Base-by-base conservation (phyloP, 2,797 vertebrate genomes). In the Xyrichtys novacula region DNA sequence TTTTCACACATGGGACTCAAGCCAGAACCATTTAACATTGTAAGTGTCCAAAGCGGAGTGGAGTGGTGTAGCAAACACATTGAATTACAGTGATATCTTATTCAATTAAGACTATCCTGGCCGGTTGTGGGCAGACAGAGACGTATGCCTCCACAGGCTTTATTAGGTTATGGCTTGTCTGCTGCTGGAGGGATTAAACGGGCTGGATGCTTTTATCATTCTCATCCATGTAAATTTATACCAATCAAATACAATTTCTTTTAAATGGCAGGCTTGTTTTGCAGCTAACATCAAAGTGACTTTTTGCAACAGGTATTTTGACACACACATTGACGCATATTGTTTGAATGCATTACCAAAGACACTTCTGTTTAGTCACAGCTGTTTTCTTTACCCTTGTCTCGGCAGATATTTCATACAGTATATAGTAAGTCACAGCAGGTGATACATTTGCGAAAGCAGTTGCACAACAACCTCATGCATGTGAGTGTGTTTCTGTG, bases 361-460 rank as follows among this genome's bases (percentile, higher is more conserved):
- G 25, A 32, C 4, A 15, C 25, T 25, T 16, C 22, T 71, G 54
- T 65, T 61, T 23, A 60, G 8, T 29, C 47, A 48, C 49, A 49
- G 44, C 42, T 54, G 40, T 71, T 61, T 52, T 65, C 48, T 32
- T 80, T 38, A 39, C 55, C 28, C 28, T 23, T 49, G 50, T 50
- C 63, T 55, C 52, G 55, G 26, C 56, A 40, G 67, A 39, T 76
- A 56, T 74, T 79, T 67, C 42, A 47, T 47, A 1, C 3, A 12
- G 10, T 83, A 47, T 47, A 1, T 3, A 12, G 10, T 83, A 86
- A 88, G 55, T 72, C 78, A 66, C 46, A 77, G 73, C 84, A 77
- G 73, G 84, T 84, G 83, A 78, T 0, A 3, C 60, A 74, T 85
- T 89, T 81, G 69, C 67, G 77, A 82, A 65, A 84, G 62, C 31